These are phyloP conservation scores for Remorina albescens DNA, from an alignment of 2,797 vertebrate genomes.

Conservation along the genomic window DNA sequence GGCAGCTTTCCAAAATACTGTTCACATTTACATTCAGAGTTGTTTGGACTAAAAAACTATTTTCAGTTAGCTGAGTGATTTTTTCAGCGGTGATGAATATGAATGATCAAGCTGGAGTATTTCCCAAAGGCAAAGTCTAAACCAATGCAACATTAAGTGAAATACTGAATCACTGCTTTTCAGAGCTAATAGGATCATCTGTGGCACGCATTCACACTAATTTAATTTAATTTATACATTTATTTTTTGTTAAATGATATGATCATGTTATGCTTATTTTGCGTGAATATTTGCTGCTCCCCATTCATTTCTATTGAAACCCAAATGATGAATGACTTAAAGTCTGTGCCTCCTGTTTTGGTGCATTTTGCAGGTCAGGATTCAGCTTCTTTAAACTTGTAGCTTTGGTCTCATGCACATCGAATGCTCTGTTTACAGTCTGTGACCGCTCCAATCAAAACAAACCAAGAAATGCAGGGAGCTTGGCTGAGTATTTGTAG, in stretches of 20 bases:
- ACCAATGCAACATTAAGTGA: background rate
- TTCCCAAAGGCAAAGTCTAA: slow-evolving; percentile 7
- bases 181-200: background rate
- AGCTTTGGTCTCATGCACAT: too few relatives aligned
- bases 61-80: slow-evolving; percentile 20
- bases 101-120: slow-evolving; percentile 22
- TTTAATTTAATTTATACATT: slow-evolving; percentile 8
- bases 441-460: too few relatives aligned
- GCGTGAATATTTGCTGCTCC: background rate
- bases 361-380: too few relatives aligned
- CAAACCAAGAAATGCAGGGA: too few relatives aligned
- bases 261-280: background rate
- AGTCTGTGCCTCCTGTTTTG: too few relatives aligned
- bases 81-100: slow-evolving; percentile 29
- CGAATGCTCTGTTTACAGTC: too few relatives aligned
- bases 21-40: slow-evolving; percentile 36
- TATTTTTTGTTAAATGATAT: slow-evolving; percentile 4
- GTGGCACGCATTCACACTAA: slow-evolving; percentile 2
- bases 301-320: background rate
- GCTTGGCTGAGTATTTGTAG: too few relatives aligned
- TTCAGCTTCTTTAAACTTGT: too few relatives aligned
- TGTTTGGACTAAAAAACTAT: slow-evolving; percentile 7
- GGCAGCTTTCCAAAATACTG: slow-evolving; percentile 24
- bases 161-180: slow-evolving; percentile 20
- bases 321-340: background rate